Conservation (phyloP, 2,888 invertebrate species). For the Drosophila antonietae region DNA sequence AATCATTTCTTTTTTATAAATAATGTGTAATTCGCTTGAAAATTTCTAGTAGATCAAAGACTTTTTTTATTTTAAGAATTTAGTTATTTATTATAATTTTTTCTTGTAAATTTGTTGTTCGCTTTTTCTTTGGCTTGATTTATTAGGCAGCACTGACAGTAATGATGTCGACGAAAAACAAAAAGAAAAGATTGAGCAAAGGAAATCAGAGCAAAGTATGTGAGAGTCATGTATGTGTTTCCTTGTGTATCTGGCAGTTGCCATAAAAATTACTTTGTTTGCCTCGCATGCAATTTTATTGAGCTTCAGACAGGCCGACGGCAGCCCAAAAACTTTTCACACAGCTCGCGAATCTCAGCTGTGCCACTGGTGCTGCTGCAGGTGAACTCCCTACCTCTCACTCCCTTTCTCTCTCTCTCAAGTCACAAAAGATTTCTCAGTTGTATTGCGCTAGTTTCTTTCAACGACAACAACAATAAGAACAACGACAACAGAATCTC, state of each 20-base stretch:
- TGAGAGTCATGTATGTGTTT: constrained; percentile 25
- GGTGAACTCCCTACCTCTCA: neutral
- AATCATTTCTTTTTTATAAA: too few species aligned
- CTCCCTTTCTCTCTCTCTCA: neutral
- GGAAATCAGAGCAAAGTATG: constrained; percentile 51
- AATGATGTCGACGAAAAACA: constrained; percentile 52
- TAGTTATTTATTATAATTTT: neutral
- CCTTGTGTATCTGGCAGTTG: constrained; percentile 28
- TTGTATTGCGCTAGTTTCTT: constrained; percentile 75
- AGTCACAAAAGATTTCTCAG: constrained; percentile 70
- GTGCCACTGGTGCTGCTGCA: constrained; percentile 8
- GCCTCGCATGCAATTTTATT: constrained; percentile 75
- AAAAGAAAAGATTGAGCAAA: constrained; percentile 26
- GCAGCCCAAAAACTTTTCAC: constrained; percentile 65
- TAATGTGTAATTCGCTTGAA: too few species aligned
- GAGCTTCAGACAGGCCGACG: constrained; percentile 49
- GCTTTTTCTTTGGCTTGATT: neutral
- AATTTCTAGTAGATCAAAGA: neutral
- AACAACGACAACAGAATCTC: constrained; percentile 36
- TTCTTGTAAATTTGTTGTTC: neutral
- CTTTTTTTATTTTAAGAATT: neutral
- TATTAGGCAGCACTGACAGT: constrained; percentile 42
- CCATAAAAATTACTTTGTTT: constrained; percentile 79
- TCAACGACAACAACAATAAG: constrained; percentile 19
- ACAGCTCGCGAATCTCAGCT: constrained; percentile 58